These are phyloP conservation scores for Entelurus aequoreus DNA, from an alignment of 2,113 vertebrate genomes.

Conservation along the genomic window DNA sequence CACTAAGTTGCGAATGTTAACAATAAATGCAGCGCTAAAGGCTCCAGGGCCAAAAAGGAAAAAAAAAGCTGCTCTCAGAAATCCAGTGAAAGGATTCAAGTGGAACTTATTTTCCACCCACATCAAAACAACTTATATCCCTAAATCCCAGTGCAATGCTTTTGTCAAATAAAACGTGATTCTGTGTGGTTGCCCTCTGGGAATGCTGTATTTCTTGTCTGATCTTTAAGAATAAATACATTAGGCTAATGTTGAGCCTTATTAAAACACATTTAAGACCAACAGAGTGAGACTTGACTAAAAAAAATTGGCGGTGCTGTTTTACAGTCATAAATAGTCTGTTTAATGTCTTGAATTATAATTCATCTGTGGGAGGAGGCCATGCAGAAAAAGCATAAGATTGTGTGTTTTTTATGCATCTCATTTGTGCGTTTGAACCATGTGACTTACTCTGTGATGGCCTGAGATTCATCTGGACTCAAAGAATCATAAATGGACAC, in stretches of 20 bases:
- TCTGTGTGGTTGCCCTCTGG: slow-evolving; percentile 22
- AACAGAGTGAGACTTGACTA: slow-evolving; percentile 18
- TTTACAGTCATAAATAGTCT: background rate
- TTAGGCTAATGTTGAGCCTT: slow-evolving; percentile 33
- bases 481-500: slow-evolving; percentile 73
- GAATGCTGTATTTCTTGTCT: slow-evolving; percentile 30
- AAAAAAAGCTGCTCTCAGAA: slow-evolving; percentile 40
- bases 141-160: slow-evolving; percentile 38
- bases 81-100: slow-evolving; percentile 42
- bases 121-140: slow-evolving; percentile 41
- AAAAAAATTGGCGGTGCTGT: slow-evolving; percentile 8
- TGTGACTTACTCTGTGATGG: slow-evolving; percentile 71
- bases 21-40: slow-evolving; percentile 46
- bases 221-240: slow-evolving; percentile 44
- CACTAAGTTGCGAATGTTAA: slow-evolving; percentile 54
- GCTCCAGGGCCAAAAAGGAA: slow-evolving; percentile 31
- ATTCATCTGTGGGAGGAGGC: background rate
- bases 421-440: background rate
- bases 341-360: slow-evolving; percentile 10
- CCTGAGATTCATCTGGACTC: slow-evolving; percentile 64
- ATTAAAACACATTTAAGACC: slow-evolving; percentile 30
- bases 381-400: background rate
- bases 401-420: background rate
- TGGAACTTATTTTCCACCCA: slow-evolving; percentile 49
- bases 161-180: slow-evolving; percentile 49